These are phyloP conservation scores for Heliconius sara DNA, from an alignment of 2,888 invertebrate species.

Conservation along the genomic window DNA sequence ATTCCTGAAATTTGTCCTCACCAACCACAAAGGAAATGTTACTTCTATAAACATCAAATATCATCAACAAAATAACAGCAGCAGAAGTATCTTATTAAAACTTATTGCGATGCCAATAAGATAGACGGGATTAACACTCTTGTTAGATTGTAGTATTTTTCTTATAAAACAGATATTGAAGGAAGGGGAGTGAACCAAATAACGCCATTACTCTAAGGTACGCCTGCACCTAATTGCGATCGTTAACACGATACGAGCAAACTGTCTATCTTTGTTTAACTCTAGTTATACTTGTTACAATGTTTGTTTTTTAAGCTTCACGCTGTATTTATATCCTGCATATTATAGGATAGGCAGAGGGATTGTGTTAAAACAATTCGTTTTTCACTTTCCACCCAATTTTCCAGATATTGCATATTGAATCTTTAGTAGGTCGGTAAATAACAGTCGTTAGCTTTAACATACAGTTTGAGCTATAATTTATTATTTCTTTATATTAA, in stretches of 20 bases:
- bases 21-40: background rate
- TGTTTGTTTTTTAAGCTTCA: too few species aligned
- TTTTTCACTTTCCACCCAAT: too few species aligned
- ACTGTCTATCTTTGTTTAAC: slow-evolving; percentile 3
- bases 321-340: too few species aligned
- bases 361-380: background rate
- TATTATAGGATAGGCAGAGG: background rate
- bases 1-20: background rate
- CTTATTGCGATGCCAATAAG: slow-evolving; percentile 27
- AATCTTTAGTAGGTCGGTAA: too few species aligned
- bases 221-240: slow-evolving; percentile 41
- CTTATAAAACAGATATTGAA: slow-evolving; percentile 33
- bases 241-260: slow-evolving; percentile 35
- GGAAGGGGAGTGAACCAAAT: slow-evolving; percentile 37
- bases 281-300: too few species aligned
- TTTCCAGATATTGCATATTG: too few species aligned
- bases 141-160: slow-evolving; percentile 35
- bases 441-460: too few species aligned
- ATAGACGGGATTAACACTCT: slow-evolving; percentile 20
- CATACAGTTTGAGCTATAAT: too few species aligned
- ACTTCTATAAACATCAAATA: background rate
- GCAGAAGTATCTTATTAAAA: slow-evolving; percentile 15
- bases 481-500: too few species aligned
- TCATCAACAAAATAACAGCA: background rate
- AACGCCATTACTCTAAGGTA: slow-evolving; percentile 42